phyloP scores from a whole-genome alignment of 2,888 invertebrate genomes.

The Rotaria sp. region DNA sequence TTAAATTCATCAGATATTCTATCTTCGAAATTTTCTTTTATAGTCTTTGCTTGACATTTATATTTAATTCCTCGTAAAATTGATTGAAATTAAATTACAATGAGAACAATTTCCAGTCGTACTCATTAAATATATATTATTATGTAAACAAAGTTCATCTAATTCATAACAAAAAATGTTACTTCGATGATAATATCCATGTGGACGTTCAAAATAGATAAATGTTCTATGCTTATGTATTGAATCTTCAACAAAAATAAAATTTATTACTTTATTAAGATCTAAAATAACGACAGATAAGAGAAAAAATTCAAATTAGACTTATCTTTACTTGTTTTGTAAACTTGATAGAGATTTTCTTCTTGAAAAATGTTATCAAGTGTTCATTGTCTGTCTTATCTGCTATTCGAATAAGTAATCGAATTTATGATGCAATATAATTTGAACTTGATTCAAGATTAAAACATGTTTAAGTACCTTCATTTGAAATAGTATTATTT shows the following conservation, averaged over 20 bases:
- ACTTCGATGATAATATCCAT: background rate
- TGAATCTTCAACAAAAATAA: background rate
- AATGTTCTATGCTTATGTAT: no score
- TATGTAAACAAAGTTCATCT: background rate
- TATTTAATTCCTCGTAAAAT: background rate
- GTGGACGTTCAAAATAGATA: background rate
- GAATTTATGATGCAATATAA: background rate
- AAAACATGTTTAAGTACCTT: background rate
- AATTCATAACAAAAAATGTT: background rate
- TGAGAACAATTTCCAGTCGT: background rate
- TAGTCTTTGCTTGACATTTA: background rate
- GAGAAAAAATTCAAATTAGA: no score
- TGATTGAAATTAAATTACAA: background rate
- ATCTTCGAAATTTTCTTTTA: background rate
- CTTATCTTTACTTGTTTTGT: background rate
- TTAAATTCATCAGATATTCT: background rate
- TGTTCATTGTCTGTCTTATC: background rate
- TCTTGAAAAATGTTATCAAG: no score
- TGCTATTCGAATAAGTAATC: background rate
- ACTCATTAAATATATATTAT: background rate
- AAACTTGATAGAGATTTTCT: background rate
- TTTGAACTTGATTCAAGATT: background rate
- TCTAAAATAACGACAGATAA: background rate
- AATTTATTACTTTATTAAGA: background rate
- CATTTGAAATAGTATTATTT: background rate